Evolutionary conservation across 1,140 invertebrate species (phyloP), one percentile per base, ranked within the genome.

Genomic region (Antheraea pernyi): DNA sequence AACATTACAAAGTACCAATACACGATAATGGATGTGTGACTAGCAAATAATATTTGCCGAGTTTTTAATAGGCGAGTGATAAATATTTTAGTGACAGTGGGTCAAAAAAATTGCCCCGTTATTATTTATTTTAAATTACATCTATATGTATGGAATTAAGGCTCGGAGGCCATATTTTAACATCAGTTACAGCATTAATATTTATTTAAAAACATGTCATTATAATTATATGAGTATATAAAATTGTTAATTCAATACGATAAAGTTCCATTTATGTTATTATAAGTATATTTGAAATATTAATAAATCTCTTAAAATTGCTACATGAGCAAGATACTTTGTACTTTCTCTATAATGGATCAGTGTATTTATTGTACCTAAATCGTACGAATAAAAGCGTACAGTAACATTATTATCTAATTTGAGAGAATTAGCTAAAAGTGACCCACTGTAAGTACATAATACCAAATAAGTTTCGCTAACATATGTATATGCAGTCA

Each of bases 41-140:
- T 92, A 91, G 89, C 89, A 92, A 92, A 92, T 90, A 86, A 85
- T 75, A 89, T 92, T 92, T 92, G 89, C 89, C 82, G 82, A 81
- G 80, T 83, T 13, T 53, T 83, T 82, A 72, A 81, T 78, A 67
- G 66, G 68, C 68, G 46, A 53, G 16, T 53, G 10, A 53, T 53
- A 53, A 53, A 53, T 77, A 79, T 86, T 89, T 86, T 81, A 84
- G 84, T 80, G 82, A 89, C 86, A 89, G 86, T 89, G 88, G 85
- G 88, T 91, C 88, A 89, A 84, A 75, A 76, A 76, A 79, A 82
- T 80, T 81, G 80, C 65, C 77, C 73, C 69, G 69, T 76, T 76
- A 67, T 37, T 46, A 30, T 63, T 63, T 65, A 74, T 2, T 30
- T 30, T 30, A 30, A 30, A 30, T 73, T 78, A 64, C 61, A 67